Base-by-base conservation (phyloP, 2,888 invertebrate genomes). In the Stenichneumon culpator region DNA sequence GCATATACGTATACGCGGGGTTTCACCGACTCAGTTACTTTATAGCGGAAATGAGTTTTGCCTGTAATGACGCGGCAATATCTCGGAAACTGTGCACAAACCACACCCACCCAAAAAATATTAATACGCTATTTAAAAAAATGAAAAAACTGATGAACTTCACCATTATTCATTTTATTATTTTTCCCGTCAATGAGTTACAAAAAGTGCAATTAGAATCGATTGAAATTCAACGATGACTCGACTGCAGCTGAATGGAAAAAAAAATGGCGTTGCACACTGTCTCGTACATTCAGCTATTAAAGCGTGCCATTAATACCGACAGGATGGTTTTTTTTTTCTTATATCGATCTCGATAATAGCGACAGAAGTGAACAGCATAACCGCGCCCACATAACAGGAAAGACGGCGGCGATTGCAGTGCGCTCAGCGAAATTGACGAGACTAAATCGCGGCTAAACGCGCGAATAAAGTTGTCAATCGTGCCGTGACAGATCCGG, bases 381-480 rank as follows among this genome's bases (percentile, higher is more conserved):
- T 32, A 67, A 65, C 79, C 65, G 65, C 72, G 72, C 72, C 72
- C 65, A 67, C 54, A 14, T 28, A 39, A 65, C 50, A 72, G 73
- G 54, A 67, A 73, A 39, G 22, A 52, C 44, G 67, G 14, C 22
- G 25, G 44, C 52, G 63, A 73, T 80, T 80, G 67, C 67, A 44
- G 65, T n/a, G 52, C 54, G 19, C 44, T 50, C 14, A n/a, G 52
- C 39, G 52, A 78, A 84, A 84, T 84, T 68, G 81, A 81, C 78
- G 7, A 28, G 78, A 63, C 60, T 63, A 73, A 81, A 81, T 78
- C 72, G 36, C 52, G 68, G 68, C 44, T n/a, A 22, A 25, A 67
- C n/a, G 63, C 28, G 19, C 54, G 44, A 69, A 74, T 79, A 65
- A 75, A 79, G 69, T 79, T 72, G 84, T 79, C 84, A 79, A 79